phyloP scores from a whole-genome alignment of 1,140 invertebrate genomes.

The Drosophila cardini region DNA sequence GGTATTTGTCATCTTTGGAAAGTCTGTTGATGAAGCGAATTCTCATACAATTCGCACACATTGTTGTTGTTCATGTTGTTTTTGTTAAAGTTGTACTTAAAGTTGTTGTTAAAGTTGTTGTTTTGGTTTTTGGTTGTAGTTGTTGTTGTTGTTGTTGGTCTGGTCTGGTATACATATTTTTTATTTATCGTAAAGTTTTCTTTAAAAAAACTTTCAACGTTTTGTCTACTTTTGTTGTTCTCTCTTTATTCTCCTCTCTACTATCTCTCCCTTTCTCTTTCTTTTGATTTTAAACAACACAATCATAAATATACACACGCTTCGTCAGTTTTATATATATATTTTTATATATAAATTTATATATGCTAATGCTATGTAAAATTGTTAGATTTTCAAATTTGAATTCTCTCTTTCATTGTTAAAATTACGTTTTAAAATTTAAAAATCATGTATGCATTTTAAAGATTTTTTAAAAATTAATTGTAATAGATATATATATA shows the following conservation, averaged over 20 bases:
- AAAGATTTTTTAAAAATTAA: constrained; percentile 66
- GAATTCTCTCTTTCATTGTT: constrained; percentile 50
- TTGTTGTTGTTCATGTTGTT: constrained; percentile 34
- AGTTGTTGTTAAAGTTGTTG: constrained; percentile 44
- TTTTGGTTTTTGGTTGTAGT: constrained; percentile 56
- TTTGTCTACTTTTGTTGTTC: constrained; percentile 32
- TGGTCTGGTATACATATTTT: constrained; percentile 53
- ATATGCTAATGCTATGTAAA: constrained; percentile 61
- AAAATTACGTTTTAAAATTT: constrained; percentile 78
- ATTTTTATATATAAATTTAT: constrained; percentile 50
- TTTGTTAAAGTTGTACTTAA: constrained; percentile 38
- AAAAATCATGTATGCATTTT: constrained; percentile 73
- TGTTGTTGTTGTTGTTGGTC: constrained; percentile 47
- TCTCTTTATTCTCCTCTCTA: constrained; percentile 23
- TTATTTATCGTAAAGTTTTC: constrained; percentile 20
- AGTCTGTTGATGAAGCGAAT: constrained; percentile 70
- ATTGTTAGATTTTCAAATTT: constrained; percentile 47
- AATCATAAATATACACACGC: constrained; percentile 78
- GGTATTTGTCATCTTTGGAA: constrained; percentile 83
- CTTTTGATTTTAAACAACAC: constrained; percentile 65
- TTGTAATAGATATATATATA: constrained; percentile 36
- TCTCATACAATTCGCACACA: constrained; percentile 40
- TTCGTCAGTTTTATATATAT: constrained; percentile 82
- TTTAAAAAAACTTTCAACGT: constrained; percentile 55
- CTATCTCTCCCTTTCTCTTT: constrained; percentile 31